These are phyloP conservation scores for Xanthorhoe designata DNA, from an alignment of 2,888 invertebrate genomes.

Conservation along the genomic window DNA sequence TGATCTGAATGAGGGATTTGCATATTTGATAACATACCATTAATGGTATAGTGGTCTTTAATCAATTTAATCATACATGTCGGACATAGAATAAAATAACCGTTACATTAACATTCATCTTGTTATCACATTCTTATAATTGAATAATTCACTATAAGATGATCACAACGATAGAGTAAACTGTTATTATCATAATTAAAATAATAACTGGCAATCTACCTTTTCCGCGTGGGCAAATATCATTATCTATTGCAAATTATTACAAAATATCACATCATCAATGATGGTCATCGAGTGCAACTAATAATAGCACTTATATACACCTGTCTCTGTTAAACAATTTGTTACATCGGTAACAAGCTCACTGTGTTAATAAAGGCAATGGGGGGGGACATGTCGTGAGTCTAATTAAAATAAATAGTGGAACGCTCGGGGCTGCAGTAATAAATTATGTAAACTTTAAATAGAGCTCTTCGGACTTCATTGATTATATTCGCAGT, in stretches of 20 bases:
- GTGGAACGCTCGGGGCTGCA: slow-evolving; percentile 51
- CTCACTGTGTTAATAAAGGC: slow-evolving; percentile 44
- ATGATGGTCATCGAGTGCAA: slow-evolving; percentile 40
- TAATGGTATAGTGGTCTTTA: too few relatives aligned
- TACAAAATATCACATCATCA: slow-evolving; percentile 48
- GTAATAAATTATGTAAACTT: slow-evolving; percentile 62
- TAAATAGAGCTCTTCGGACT: slow-evolving; percentile 48
- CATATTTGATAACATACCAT: too few relatives aligned
- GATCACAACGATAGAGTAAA: slow-evolving; percentile 26
- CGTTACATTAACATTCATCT: slow-evolving; percentile 24
- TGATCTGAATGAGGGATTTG: background rate
- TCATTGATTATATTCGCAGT: slow-evolving; percentile 50
- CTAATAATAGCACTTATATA: slow-evolving; percentile 24
- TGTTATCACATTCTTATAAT: slow-evolving; percentile 38
- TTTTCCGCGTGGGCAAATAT: slow-evolving; percentile 59
- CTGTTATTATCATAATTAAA: slow-evolving; percentile 43
- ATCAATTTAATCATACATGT: background rate
- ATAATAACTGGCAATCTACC: slow-evolving; percentile 44
- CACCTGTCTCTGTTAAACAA: slow-evolving; percentile 28
- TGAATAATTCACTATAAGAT: slow-evolving; percentile 22
- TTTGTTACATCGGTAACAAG: slow-evolving; percentile 36
- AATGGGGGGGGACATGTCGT: slow-evolving; percentile 53
- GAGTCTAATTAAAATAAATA: slow-evolving; percentile 54
- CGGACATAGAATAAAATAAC: background rate
- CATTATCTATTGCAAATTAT: slow-evolving; percentile 44